A percentile compares a stretch with the other conserved stretches of the same genome.
Evolutionary conservation across 2,797 vertebrate species (phyloP).

Genomic region (Miichthys miiuy): DNA sequence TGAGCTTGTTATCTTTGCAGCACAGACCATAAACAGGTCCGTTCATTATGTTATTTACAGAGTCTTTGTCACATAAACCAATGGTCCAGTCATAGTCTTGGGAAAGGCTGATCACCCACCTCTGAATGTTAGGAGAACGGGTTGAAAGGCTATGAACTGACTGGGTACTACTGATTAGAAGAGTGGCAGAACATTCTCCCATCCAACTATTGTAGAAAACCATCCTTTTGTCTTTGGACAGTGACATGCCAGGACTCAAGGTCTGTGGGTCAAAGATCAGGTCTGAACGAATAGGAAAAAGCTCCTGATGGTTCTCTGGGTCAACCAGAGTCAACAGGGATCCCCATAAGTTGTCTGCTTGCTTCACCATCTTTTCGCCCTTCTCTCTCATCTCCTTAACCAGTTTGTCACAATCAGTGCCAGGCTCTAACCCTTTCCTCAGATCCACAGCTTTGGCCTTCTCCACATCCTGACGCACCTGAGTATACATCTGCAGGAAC

Average conservation of each 20-base stretch:
- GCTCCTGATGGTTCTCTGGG: constrained; percentile 60
- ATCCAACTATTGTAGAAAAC: constrained; percentile 39
- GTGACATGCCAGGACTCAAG: constrained; percentile 6
- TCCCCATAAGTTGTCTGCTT: constrained; percentile 45
- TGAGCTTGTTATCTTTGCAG: constrained; percentile 46
- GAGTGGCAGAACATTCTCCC: constrained; percentile 1
- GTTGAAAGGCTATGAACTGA: neutral
- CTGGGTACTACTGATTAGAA: constrained; percentile 14
- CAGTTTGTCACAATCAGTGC: constrained; percentile 52
- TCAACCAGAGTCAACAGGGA: constrained; percentile 69
- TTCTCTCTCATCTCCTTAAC: constrained; percentile 52
- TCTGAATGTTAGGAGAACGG: neutral
- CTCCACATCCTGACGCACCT: constrained; percentile 72
- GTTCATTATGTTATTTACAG: rapidly evolving
- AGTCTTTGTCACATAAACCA: constrained; percentile 59
- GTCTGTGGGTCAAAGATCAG: constrained; percentile 55
- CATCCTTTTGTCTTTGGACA: constrained; percentile 67
- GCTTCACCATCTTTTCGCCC: constrained; percentile 43
- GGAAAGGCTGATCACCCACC: constrained; percentile 60
- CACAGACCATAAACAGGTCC: constrained; percentile 50
- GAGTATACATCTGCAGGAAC: constrained; percentile 77
- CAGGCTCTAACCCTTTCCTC: constrained; percentile 67
- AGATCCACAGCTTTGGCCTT: constrained; percentile 71
- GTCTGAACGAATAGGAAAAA: neutral
- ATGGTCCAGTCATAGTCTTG: constrained; percentile 62